Evolutionary conservation across 1,140 invertebrate genomes (phyloP).

Genomic region (Drosophila nikananu): DNA sequence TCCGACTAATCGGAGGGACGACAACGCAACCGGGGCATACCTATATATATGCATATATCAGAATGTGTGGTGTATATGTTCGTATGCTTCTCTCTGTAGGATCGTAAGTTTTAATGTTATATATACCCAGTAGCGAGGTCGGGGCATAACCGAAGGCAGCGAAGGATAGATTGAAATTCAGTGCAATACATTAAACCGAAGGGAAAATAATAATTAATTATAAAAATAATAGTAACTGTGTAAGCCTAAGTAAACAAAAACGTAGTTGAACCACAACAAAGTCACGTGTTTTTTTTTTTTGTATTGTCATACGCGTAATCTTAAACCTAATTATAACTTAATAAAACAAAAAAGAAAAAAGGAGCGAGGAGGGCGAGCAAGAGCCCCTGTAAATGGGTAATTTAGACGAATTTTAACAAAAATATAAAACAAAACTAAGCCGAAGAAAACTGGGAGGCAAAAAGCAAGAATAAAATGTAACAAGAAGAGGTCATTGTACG

Average conservation of each 20-base stretch:
- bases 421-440: conserved; percentile 23
- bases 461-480: conserved; percentile 22
- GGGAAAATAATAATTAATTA: conserved; percentile 31
- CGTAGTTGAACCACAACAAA: conserved; percentile 61
- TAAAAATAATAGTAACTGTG: conserved; percentile 30
- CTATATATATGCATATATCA: conserved; percentile 29
- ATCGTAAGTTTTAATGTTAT: conserved; percentile 74
- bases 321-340: conserved; percentile 56
- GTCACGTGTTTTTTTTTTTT: conserved; percentile 61
- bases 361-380: neutral
- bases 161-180: conserved; percentile 51
- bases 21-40: conserved; percentile 9
- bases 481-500: conserved; percentile 52
- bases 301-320: conserved; percentile 70
- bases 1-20: neutral
- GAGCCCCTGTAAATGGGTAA: conserved; percentile 49
- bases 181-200: conserved; percentile 68
- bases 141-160: conserved; percentile 15
- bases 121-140: conserved; percentile 17
- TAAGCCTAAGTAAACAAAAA: conserved; percentile 61
- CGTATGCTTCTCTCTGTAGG: conserved; percentile 42
- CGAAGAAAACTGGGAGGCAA: conserved; percentile 14
- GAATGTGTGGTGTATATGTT: conserved; percentile 13
- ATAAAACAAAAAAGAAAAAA: conserved; percentile 12
- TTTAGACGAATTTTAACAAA: conserved; percentile 81